Base-by-base conservation (phyloP, 1,140 invertebrate genomes). In the Nymphalis io region DNA sequence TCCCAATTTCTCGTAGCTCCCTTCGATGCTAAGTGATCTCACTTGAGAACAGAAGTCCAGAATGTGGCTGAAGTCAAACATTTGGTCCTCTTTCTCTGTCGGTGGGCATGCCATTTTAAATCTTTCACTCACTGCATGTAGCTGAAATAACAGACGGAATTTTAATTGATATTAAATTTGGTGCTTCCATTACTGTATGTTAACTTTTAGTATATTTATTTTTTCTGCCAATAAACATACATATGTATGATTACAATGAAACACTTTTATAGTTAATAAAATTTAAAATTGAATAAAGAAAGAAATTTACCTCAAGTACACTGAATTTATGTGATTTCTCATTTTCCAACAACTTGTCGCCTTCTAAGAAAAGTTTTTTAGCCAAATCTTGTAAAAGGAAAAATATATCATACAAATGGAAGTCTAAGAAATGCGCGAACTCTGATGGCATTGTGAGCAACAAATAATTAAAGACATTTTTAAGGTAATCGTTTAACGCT, bases 61-160 rank as follows among this genome's bases (percentile, higher is more conserved):
- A 6, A 98, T 95, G 83, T 98, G 96, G 76, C 96, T 97, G 70
- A 98, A 96, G 88, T 98, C 96, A 80, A 95, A 95, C 83, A 93
- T 93, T 62, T 89, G 87, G 70, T 95, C 95, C 65, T 93, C 89
- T 55, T 95, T 94, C 91, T 96, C 94, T 59, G 94, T 91, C 2
- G 94, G 92, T 18, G 97, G 96, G 86, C 97, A 96, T 0, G 97
- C 96, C 74, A 97, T 94, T 85, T 96, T 96, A 11, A 98, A 93
- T 76, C 97, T 93, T 87, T 98, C 95, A 80, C 96, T 97, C 57
- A 99, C 95, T 20, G 97, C 96, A 92, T 96, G 95, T 11, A 98
- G 88, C 95, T 98, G 93, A 61, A 95, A 83, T 48, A 79, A 78
- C 27, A 84, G 79, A 20, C 21, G 23, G 3, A 59, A 51, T 33